phyloP scores from a whole-genome alignment of 2,113 vertebrate species.

The Diphyllodes magnificus region DNA sequence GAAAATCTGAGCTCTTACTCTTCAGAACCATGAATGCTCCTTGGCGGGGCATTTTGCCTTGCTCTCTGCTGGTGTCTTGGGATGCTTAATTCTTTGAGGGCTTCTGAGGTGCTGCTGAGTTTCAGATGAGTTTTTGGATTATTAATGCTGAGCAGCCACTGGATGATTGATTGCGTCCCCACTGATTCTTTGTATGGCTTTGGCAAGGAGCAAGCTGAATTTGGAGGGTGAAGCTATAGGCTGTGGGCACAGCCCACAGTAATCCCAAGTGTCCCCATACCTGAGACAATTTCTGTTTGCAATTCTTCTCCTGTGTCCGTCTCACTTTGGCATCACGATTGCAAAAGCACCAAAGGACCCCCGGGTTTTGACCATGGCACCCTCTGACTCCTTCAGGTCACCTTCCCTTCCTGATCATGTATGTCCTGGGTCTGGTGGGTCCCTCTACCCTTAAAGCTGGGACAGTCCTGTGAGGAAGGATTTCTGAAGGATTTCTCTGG shows the following conservation, averaged over 20 bases:
- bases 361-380: not conserved
- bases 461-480: not conserved
- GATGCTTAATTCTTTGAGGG: not conserved
- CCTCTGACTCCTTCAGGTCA: not conserved
- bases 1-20: not conserved
- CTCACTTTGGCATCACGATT: not conserved
- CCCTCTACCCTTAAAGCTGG: not conserved
- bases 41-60: not conserved
- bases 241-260: not conserved
- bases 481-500: not conserved
- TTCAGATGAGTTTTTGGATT: not conserved
- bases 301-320: not conserved
- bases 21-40: not conserved
- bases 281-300: not conserved
- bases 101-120: slow-evolving; percentile 2
- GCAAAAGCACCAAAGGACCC: not conserved
- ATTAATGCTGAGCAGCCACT: not conserved
- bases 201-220: not conserved
- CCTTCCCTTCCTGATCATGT: not conserved
- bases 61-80: not conserved
- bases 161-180: not conserved
- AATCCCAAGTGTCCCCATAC: not conserved
- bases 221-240: not conserved
- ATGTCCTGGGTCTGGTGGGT: not conserved
- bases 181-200: not conserved